A percentile compares a stretch with the other conserved stretches of the same genome.
These are phyloP conservation scores for Beroe forskalii DNA, from an alignment of 37 sponge, comb jelly and placozoan species.

Conservation along the genomic window DNA sequence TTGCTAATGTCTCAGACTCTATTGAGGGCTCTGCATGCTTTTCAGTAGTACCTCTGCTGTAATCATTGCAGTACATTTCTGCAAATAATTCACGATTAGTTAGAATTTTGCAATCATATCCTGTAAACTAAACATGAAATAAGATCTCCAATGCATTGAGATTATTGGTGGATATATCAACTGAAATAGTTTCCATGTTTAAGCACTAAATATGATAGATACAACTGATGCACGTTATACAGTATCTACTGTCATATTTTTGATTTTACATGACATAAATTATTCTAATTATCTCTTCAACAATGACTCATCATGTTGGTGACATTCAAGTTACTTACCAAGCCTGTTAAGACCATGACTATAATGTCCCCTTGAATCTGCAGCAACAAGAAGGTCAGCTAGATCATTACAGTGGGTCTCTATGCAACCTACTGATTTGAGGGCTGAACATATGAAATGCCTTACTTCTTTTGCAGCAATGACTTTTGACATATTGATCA, in stretches of 20 bases:
- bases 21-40: constrained; percentile 72
- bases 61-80: constrained; percentile 83
- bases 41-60: constrained; percentile 70
- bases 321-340: too few species aligned
- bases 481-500: constrained; percentile 13
- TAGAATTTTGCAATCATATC: background rate
- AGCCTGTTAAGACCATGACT: constrained; percentile 93
- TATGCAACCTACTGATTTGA: constrained; percentile 69
- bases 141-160: too few species aligned
- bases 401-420: constrained; percentile 68
- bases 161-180: too few species aligned
- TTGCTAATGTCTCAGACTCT: constrained; percentile 75
- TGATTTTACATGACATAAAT: too few species aligned
- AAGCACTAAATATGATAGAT: too few species aligned
- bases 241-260: too few species aligned
- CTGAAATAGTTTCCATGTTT: too few species aligned
- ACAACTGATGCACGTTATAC: too few species aligned
- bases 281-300: too few species aligned
- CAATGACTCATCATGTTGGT: too few species aligned
- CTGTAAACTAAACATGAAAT: too few species aligned
- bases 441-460: constrained; percentile 69
- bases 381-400: constrained; percentile 77
- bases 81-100: too few species aligned
- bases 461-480: constrained; percentile 68
- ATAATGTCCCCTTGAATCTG: constrained; percentile 87